These are phyloP conservation scores for Orius laevigatus DNA, from an alignment of 1,140 invertebrate species.

Conservation along the genomic window DNA sequence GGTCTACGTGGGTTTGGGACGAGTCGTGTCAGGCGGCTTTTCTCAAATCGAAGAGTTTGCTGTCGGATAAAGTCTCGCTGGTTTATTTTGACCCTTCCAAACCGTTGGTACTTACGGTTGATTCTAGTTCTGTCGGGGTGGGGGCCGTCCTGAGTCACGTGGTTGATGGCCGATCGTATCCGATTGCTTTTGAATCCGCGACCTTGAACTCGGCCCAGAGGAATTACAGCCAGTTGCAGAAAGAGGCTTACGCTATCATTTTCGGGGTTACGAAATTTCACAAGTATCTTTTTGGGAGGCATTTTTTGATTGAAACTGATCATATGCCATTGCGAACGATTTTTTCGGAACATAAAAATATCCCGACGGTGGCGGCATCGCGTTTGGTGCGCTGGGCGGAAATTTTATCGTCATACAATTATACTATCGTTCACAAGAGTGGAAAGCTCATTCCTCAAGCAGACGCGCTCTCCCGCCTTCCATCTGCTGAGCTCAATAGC, in stretches of 20 bases:
- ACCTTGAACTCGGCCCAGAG: conserved; percentile 26
- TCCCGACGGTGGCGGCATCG: conserved; percentile 24
- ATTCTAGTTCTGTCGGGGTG: conserved; percentile 23
- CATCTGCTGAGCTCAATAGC: background rate
- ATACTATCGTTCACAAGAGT: conserved; percentile 12
- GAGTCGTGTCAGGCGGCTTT: conserved; percentile 15
- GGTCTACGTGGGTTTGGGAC: conserved; percentile 9
- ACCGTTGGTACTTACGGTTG: conserved; percentile 18
- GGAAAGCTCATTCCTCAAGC: conserved; percentile 11
- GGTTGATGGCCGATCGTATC: conserved; percentile 22
- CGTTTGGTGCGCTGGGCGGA: conserved; percentile 16
- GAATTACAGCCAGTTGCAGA: conserved; percentile 32
- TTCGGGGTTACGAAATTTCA: conserved; percentile 27
- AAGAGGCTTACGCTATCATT: conserved; percentile 29
- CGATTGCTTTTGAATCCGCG: conserved; percentile 26
- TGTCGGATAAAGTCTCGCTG: conserved; percentile 14
- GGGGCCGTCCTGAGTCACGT: conserved; percentile 27
- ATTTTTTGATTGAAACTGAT: conserved; percentile 29
- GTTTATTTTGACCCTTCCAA: conserved; percentile 18
- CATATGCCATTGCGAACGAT: conserved; percentile 25
- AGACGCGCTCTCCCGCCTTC: conserved; percentile 8
- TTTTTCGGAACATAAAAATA: conserved; percentile 21
- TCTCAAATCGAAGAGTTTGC: conserved; percentile 11
- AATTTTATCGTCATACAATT: conserved; percentile 17
- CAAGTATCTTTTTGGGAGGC: conserved; percentile 21